Base-by-base conservation (phyloP, 1,140 invertebrate genomes). In the Formica exsecta region DNA sequence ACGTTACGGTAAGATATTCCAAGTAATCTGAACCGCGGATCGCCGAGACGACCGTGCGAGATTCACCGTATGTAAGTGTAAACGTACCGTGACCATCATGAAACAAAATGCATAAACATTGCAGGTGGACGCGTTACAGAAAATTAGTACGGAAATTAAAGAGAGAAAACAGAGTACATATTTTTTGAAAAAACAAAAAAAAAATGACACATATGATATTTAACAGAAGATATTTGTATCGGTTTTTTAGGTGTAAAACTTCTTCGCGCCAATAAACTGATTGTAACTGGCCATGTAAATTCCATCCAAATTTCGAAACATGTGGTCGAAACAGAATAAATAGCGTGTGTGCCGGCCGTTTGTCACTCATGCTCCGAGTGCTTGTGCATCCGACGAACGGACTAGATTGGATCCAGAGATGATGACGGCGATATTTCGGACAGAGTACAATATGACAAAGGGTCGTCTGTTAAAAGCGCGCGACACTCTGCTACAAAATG, bases 61-160 rank as follows among this genome's bases (percentile, higher is more conserved):
- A 81, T 87, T 87, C 80, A 68, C 76, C 25, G 48, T 65, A 77
- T 16, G 61, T 66, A 61, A 54, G 70, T 61, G 38, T 71, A 77
- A 86, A 73, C 79, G 41, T 85, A 80, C 74, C 74, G 36, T 86
- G 86, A 91, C 81, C 51, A 64, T 87, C 87, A 64, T 57, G 64
- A 86, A 65, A 87, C 51, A 29, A 61, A 62, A 70, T 25, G 22
- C 44, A 7, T 32, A 41, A 59, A 22, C 51, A 36, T 48, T 13
- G 54, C 79, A 83, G 79, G 22, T 51, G 29, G 41, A 81, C 44
- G 57, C 29, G 71, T 48, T 85, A 51, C 85, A 86, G 77, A 92
- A 92, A 91, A 48, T 90, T 90, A 29, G 65, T 91, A 90, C 91
- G 89, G 88, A 83, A 91, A 90, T 86, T 87, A 25, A 11, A 9